phyloP scores from a whole-genome alignment of 2,113 vertebrate genomes.

The Benitochromis conjunctus region DNA sequence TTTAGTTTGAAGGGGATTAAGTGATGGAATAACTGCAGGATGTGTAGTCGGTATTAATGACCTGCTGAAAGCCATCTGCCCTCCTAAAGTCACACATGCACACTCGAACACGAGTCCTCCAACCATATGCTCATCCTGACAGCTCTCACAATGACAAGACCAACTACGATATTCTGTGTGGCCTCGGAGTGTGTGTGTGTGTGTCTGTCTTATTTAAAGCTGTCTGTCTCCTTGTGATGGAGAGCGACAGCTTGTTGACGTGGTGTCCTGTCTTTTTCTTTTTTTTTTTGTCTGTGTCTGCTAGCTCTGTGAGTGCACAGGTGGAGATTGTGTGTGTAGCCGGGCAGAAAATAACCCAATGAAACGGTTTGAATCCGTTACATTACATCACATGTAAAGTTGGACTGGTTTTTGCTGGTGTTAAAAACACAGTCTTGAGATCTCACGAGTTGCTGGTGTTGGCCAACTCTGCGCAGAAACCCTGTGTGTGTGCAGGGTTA shows the following conservation, averaged over 20 bases:
- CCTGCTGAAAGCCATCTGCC: conserved; percentile 19
- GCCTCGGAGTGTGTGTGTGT: neutral
- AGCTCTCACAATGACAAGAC: neutral
- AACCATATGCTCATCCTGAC: neutral
- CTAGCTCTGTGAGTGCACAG: neutral
- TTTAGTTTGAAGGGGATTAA: neutral
- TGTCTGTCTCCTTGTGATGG: neutral
- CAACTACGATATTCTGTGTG: neutral
- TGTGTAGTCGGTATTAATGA: conserved; percentile 18
- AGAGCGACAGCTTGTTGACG: neutral
- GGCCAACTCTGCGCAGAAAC: neutral
- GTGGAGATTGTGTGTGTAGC: neutral
- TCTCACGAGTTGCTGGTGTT: neutral
- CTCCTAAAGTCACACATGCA: neutral
- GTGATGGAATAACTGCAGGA: conserved; percentile 6
- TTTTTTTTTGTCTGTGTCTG: too few relatives aligned
- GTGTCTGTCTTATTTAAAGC: neutral
- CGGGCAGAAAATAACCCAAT: neutral
- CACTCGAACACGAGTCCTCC: neutral
- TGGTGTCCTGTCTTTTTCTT: neutral
- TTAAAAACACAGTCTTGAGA: neutral
- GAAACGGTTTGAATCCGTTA: neutral
- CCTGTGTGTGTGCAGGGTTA: neutral
- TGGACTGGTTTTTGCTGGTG: neutral
- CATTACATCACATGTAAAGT: neutral